A percentile compares a stretch with the other conserved stretches of the same genome.
Evolutionary conservation across 2,888 invertebrate species (phyloP).

Genomic region (Ichneumoninae sp.): DNA sequence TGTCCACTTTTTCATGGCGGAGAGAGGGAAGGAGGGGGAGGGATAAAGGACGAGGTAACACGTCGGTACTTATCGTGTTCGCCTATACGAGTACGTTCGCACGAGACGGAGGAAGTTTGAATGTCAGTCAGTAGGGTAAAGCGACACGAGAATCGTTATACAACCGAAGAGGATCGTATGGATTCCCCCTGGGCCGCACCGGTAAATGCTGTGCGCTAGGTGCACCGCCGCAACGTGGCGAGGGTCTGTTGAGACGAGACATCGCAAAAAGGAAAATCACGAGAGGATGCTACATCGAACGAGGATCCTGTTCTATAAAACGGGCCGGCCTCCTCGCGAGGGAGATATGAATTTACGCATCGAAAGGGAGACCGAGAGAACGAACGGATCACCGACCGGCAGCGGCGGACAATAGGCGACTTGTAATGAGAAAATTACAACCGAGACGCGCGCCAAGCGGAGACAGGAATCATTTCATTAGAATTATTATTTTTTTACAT

Average conservation of each 20-base stretch:
- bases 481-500: too few relatives aligned
- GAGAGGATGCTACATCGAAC: background rate
- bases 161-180: background rate
- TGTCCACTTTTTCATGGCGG: background rate
- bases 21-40: background rate
- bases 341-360: background rate
- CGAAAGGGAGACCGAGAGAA: background rate
- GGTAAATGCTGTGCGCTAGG: background rate
- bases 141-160: conserved; percentile 28
- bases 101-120: background rate
- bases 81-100: background rate
- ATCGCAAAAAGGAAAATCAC: background rate
- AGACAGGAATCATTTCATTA: background rate
- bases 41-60: background rate
- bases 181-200: background rate
- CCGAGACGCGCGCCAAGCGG: background rate
- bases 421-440: conserved; percentile 8
- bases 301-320: conserved; percentile 3
- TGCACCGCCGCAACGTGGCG: background rate
- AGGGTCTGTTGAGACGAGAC: background rate
- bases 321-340: background rate
- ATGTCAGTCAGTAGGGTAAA: conserved; percentile 51
- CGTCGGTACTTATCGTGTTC: background rate
- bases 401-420: background rate
- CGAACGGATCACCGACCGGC: background rate